Evolutionary conservation across 1,140 invertebrate species (phyloP).

Genomic region (Dysdera silvatica): DNA sequence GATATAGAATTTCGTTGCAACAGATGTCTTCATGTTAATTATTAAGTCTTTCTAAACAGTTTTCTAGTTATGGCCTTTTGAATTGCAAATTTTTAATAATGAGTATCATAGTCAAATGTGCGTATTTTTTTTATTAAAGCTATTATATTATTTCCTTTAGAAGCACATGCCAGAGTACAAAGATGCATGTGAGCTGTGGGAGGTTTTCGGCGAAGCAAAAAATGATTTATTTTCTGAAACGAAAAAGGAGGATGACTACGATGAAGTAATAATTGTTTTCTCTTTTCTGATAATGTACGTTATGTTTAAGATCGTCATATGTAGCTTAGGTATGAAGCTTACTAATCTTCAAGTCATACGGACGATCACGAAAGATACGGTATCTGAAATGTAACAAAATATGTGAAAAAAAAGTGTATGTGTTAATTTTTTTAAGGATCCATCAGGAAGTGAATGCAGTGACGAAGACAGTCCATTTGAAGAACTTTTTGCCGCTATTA

Average conservation of each 20-base stretch:
- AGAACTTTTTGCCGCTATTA: slow-evolving; percentile 72
- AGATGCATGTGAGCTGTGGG: slow-evolving; percentile 85
- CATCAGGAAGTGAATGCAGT: slow-evolving; percentile 17
- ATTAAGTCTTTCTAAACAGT: neutral
- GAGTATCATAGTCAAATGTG: neutral
- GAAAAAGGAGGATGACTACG: slow-evolving; percentile 16
- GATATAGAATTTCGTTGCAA: too few relatives aligned
- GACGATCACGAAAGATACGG: neutral
- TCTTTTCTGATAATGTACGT: slow-evolving; percentile 12
- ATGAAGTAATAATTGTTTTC: slow-evolving; percentile 5
- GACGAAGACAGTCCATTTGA: slow-evolving; percentile 55
- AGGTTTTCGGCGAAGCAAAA: slow-evolving; percentile 56
- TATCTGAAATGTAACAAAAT: neutral
- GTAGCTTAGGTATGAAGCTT: neutral
- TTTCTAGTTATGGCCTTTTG: neutral
- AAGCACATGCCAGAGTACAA: slow-evolving; percentile 74
- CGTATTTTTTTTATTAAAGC: too few relatives aligned
- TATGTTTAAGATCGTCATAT: neutral
- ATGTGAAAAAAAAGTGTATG: neutral
- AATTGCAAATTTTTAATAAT: neutral
- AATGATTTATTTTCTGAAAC: slow-evolving; percentile 19
- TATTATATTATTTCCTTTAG: too few relatives aligned
- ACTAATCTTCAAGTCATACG: neutral
- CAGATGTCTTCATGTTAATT: neutral
- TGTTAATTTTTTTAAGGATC: slow-evolving; percentile 4